Percentiles rank a stretch among this genome's conserved stretches.
Evolutionary conservation across 2,113 vertebrate genomes (phyloP).

Genomic region (Saccopteryx bilineata): DNA sequence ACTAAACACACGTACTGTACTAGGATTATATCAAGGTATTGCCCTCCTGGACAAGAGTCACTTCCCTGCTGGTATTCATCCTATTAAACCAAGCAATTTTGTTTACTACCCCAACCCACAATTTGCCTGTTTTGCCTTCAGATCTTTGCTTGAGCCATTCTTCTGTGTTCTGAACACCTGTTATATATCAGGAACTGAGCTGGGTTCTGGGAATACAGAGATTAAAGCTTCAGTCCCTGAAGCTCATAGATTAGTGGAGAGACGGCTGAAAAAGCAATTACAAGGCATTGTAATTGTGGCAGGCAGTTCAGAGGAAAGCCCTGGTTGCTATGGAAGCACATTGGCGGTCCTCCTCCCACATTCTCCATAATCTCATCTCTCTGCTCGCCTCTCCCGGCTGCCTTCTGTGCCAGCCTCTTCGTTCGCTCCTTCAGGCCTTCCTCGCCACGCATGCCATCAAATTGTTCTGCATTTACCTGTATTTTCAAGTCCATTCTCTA

Average conservation of each 20-base stretch:
- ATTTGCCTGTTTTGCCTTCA: background rate
- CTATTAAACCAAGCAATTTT: slow-evolving; percentile 10
- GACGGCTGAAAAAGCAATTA: background rate
- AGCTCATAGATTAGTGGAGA: slow-evolving; percentile 25
- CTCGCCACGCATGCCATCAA: background rate
- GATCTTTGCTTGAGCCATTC: background rate
- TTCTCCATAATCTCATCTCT: background rate
- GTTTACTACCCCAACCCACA: background rate
- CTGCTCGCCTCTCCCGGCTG: background rate
- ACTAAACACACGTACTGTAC: background rate
- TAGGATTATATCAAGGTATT: background rate
- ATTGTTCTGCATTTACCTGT: background rate
- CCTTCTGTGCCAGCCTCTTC: background rate
- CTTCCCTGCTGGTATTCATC: background rate
- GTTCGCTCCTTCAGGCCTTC: background rate
- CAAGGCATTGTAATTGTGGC: background rate
- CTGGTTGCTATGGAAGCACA: background rate
- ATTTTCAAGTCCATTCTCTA: background rate
- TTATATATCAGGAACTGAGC: background rate
- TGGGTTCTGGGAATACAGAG: slow-evolving; percentile 58
- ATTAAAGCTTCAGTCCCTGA: slow-evolving; percentile 38
- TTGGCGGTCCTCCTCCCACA: background rate
- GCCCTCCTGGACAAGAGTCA: background rate
- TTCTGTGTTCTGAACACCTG: slow-evolving; percentile 22
- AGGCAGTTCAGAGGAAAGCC: background rate